Base-by-base conservation (phyloP, 2,797 vertebrate species). In the Vespertilio murinus region DNA sequence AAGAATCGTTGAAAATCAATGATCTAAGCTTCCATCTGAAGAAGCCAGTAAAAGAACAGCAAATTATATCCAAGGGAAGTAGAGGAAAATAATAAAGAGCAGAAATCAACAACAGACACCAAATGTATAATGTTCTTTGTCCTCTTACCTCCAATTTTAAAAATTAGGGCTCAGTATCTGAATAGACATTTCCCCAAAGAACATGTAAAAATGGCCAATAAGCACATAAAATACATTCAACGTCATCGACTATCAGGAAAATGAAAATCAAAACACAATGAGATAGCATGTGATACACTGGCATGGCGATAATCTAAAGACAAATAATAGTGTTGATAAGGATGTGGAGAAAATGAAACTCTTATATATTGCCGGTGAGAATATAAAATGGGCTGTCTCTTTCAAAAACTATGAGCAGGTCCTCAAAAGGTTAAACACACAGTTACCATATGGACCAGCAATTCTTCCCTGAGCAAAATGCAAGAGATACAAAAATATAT, bases 1-100 rank as follows among this genome's bases (percentile, higher is more conserved):
- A 84, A 84, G 64, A 90, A 40, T 52, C 64, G 79, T 14, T 74
- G 56, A 25, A 91, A 85, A 85, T 85, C 35, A 83, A 74, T 74
- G 30, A 91, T 52, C 54, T 74, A 52, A 64, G 42, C 42, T 91
- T 91, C 28, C 79, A 73, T 33, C n/a, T 82, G 42, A 74, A 82
- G 67, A 73, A 52, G 78, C 20, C 45, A 74, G 49, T 56, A 56
- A 56, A 71, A 71, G 20, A 59, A 71, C 35, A 85, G 65, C 82
- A 85, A 85, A 71, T 54, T 85, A 70, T 54, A 70, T 40, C 65
- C 49, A 85, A 85, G 54, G 28, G 42, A 54, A 40, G 65, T 40
- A 54, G 65, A 38, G 33, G 47, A 35, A 54, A 85, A 54, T 30
- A 73, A 85, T 42, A 73, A 56, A 73, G 38, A 71, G 28, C 52